Percentiles rank a stretch among this genome's conserved stretches.
Conservation (phyloP, 2,113 vertebrate species). For the Elaphurus davidianus region DNA sequence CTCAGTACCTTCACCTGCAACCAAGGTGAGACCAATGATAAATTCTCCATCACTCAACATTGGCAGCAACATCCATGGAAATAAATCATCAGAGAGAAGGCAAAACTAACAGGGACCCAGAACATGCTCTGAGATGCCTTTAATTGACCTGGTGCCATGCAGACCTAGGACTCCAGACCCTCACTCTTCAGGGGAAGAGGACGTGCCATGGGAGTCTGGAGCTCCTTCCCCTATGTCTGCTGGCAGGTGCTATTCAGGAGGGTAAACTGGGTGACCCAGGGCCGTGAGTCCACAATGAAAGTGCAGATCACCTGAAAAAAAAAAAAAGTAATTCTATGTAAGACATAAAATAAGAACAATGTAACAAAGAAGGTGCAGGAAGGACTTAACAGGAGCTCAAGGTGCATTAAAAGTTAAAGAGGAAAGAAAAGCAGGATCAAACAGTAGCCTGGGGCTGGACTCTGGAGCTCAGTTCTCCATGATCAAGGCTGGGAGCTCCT, state of each 20-base stretch:
- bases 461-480: not conserved
- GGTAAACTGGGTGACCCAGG: not conserved
- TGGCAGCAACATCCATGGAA: not conserved
- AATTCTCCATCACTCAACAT: not conserved
- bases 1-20: not conserved
- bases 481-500: not conserved
- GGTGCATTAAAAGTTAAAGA: not conserved
- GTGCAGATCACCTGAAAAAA: conserved; percentile 45
- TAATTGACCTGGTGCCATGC: not conserved
- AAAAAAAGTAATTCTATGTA: not conserved
- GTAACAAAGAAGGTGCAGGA: not conserved
- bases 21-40: not conserved
- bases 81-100: not conserved
- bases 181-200: not conserved
- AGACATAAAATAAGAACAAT: not conserved
- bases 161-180: not conserved
- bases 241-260: conserved; percentile 35
- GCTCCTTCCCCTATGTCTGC: rapidly evolving
- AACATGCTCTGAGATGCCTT: conserved; percentile 20
- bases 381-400: not conserved
- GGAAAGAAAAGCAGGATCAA: not conserved
- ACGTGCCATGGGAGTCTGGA: rapidly evolving
- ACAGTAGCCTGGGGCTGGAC: not conserved
- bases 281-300: not conserved
- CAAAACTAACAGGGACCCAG: not conserved